Base-by-base conservation (phyloP, 2,888 invertebrate genomes). In the Cantharis flavilabris region DNA sequence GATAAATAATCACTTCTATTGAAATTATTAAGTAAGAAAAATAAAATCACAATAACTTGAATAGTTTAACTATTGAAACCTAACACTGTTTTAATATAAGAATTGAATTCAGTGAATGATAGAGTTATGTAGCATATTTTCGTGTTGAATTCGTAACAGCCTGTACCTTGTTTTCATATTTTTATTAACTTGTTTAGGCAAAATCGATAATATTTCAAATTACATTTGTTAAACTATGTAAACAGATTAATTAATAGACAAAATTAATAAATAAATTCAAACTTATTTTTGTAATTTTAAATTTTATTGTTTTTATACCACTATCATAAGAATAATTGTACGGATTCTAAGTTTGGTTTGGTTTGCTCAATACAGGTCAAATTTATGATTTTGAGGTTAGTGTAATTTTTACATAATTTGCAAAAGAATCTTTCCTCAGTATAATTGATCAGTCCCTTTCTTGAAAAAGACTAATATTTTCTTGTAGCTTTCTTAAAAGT, bases 111-210 rank as follows among this genome's bases (percentile, higher is more conserved):
- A 23, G 23, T 23, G 65, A 67, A 67, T 23, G 23, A 26, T 23
- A 26, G 28, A 30, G 65, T 23, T 67, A 26, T 18, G 69, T 65
- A 62, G 70, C 28, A 67, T 20, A 23, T 71, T 30, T 74, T 77
- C n/a, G 72, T 75, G 26, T 67, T 62, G 28, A 26, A 62, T 71
- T 72, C 75, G 78, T 78, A 73, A 75, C 75, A 78, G 78, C 9
- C 75, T 30, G 78, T 78, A 75, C 78, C 74, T 70, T 72, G 70
- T 62, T 67, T 73, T 70, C 70, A 73, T 49, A 49, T 49, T 49
- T 49, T 75, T 74, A 65, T 77, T 75, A 65, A 18, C 28, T 64
- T 75, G 72, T 77, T 75, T 72, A 75, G 75, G 72, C 20, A 33
- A 73, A 78, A 78, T 78, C 78, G 64, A 78, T 78, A 75, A 23